phyloP scores from a whole-genome alignment of 1,140 invertebrate genomes.

The Papilio polytes region DNA sequence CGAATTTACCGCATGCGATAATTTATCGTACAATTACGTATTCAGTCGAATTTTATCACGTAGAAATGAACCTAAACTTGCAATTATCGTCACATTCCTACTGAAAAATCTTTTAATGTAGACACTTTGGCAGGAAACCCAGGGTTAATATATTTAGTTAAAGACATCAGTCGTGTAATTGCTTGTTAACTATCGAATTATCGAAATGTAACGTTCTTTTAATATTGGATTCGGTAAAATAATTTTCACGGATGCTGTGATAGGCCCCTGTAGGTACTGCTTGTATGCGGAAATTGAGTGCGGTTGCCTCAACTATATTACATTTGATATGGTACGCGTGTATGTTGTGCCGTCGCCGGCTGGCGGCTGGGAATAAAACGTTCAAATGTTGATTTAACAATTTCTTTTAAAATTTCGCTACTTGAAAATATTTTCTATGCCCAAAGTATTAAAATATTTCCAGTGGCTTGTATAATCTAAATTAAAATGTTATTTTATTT shows the following conservation, averaged over 20 bases:
- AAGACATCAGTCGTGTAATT: too few relatives aligned
- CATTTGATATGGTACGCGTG: conserved; percentile 48
- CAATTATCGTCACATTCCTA: too few relatives aligned
- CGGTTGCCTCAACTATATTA: conserved; percentile 49
- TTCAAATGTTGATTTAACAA: not conserved
- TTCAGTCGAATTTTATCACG: too few relatives aligned
- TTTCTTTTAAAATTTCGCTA: not conserved
- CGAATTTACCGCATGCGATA: conserved; percentile 43
- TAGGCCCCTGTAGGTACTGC: conserved; percentile 42
- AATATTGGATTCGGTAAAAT: not conserved
- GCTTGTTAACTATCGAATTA: too few relatives aligned
- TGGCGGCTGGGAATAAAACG: not conserved
- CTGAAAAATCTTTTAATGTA: too few relatives aligned
- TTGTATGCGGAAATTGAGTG: conserved; percentile 62
- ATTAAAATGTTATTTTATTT: too few relatives aligned
- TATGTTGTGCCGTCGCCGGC: conserved; percentile 20
- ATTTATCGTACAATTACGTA: not conserved
- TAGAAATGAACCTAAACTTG: too few relatives aligned
- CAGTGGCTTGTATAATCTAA: too few relatives aligned
- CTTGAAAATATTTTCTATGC: not conserved
- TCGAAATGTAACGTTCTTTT: not conserved
- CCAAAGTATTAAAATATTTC: not conserved
- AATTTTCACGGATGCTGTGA: conserved; percentile 15
- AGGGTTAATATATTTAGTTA: too few relatives aligned
- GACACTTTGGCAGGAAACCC: too few relatives aligned